Percentiles rank a stretch among this genome's conserved stretches.
Evolutionary conservation across 2,888 invertebrate genomes (phyloP).

Genomic region (Limnephilus lunatus): DNA sequence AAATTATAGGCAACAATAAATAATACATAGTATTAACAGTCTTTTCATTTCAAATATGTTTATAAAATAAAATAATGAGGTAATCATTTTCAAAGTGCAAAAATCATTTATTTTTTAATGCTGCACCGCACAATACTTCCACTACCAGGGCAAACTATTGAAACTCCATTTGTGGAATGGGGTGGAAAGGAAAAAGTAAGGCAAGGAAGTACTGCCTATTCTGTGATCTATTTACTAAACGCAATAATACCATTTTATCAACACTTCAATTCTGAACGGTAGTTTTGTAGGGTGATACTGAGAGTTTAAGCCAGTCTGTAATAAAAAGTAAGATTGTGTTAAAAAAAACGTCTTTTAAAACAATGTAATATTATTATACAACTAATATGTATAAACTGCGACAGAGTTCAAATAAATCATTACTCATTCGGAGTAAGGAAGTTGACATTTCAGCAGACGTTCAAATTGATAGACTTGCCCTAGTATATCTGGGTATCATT

Average conservation of each 20-base stretch:
- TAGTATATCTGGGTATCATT: too few relatives aligned
- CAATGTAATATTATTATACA: too few relatives aligned
- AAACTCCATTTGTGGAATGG: neutral
- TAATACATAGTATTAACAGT: neutral
- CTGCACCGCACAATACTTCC: neutral
- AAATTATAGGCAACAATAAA: neutral
- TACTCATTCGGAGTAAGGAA: neutral
- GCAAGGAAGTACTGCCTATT: neutral
- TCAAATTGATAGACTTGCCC: too few relatives aligned
- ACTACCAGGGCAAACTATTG: neutral
- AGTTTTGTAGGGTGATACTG: too few relatives aligned
- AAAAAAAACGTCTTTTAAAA: too few relatives aligned
- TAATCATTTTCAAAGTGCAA: neutral
- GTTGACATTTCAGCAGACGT: neutral
- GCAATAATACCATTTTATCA: too few relatives aligned
- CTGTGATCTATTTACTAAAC: neutral
- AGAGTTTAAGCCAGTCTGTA: too few relatives aligned
- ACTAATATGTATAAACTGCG: neutral
- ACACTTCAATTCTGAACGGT: too few relatives aligned
- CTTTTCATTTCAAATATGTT: neutral
- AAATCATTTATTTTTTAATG: neutral
- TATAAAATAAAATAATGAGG: constrained; percentile 2
- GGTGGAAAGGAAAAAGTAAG: neutral
- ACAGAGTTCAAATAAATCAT: neutral
- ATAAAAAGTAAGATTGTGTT: too few relatives aligned